A percentile compares a stretch with the other conserved stretches of the same genome.
Evolutionary conservation across 2,797 vertebrate species (phyloP).

Genomic region (Limnodromus scolopaceus): DNA sequence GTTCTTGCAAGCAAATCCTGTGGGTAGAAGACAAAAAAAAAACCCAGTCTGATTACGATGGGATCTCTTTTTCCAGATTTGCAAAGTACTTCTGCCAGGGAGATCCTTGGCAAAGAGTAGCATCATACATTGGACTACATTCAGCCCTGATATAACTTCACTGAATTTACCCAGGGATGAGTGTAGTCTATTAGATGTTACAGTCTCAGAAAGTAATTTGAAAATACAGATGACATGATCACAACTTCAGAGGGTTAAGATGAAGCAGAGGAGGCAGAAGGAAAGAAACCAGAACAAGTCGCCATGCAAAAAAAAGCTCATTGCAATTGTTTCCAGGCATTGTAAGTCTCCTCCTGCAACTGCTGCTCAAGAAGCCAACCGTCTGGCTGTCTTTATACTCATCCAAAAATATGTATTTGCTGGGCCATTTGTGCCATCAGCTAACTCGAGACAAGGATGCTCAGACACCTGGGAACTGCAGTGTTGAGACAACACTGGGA

Average conservation of each 20-base stretch:
- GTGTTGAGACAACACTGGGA: slow-evolving; percentile 41
- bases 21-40: background rate
- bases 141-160: background rate
- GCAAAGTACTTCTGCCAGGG: background rate
- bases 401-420: background rate
- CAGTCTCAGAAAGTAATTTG: background rate
- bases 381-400: background rate
- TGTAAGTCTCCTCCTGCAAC: background rate
- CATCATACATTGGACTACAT: background rate
- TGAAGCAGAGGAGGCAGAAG: background rate
- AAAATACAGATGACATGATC: background rate
- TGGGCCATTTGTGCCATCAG: slow-evolving; percentile 46
- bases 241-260: background rate
- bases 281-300: background rate
- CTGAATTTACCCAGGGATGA: background rate
- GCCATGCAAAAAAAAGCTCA: background rate
- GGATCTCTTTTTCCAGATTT: background rate
- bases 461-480: slow-evolving; percentile 56
- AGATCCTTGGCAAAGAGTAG: background rate
- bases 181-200: background rate
- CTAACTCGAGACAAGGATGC: slow-evolving; percentile 20
- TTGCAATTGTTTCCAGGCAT: background rate
- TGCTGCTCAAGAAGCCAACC: background rate
- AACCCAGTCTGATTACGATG: background rate
- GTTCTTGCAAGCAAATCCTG: background rate